Conservation (phyloP, 2,797 vertebrate species). For the Naso thynnoides region DNA sequence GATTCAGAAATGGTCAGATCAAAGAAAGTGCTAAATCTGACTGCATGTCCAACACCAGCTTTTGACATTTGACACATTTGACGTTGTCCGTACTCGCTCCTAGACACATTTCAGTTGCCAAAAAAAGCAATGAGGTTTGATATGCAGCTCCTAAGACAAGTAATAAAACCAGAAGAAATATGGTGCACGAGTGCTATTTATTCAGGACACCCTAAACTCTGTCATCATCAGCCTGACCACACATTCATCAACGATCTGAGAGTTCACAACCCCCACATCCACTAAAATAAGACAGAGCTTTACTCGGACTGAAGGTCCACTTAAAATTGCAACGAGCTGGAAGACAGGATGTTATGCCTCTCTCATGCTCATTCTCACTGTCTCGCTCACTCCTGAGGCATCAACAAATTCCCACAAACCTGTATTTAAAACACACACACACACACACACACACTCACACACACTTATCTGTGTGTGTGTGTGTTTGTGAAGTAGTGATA, state of each 20-base stretch:
- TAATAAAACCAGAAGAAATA: conserved; percentile 28
- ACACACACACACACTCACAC: conserved; percentile 10
- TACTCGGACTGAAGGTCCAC: conserved; percentile 56
- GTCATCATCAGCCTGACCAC: conserved; percentile 67
- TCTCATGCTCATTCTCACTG: background rate
- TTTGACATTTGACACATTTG: background rate
- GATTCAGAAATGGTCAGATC: background rate
- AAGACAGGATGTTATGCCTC: conserved; percentile 43
- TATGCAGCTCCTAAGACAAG: background rate
- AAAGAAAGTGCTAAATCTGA: background rate
- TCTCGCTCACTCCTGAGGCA: background rate
- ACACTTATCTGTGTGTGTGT: conserved; percentile 4
- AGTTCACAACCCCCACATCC: conserved; percentile 27
- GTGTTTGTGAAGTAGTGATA: conserved; percentile 20
- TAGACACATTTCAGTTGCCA: background rate
- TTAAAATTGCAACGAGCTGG: conserved; percentile 52
- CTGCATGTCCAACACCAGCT: background rate
- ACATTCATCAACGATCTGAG: conserved; percentile 57
- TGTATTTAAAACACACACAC: conserved; percentile 1
- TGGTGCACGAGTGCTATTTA: conserved; percentile 52
- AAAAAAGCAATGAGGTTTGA: background rate
- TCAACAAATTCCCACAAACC: conserved; percentile 17
- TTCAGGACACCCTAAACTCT: conserved; percentile 65
- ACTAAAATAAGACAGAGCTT: conserved; percentile 73
- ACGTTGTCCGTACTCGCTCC: rapidly evolving